Evolutionary conservation across 2,888 invertebrate genomes (phyloP), one percentile per base, ranked within the genome.

Genomic region (Steinernema hermaphroditum): DNA sequence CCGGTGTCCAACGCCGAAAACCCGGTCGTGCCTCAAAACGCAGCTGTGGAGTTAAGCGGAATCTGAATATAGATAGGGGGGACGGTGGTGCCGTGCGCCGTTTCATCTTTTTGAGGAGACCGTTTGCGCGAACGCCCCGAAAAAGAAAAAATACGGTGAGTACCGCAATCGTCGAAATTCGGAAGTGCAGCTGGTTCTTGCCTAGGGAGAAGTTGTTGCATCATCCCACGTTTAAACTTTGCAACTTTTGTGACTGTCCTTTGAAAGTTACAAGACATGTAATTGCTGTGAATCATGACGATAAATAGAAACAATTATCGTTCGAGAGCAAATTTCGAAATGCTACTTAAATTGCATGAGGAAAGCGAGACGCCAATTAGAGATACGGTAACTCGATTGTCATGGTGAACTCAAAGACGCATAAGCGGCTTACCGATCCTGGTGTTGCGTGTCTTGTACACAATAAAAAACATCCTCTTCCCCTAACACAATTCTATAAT

Each of bases 1-100:
- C 37, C 6, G 37, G 37, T 12, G 37, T 8, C 6, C 37, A 37
- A n/a, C n/a, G n/a, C n/a, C n/a, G n/a, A n/a, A n/a, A n/a, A n/a
- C n/a, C 37, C 6, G 37, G 12, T 12, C 37, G 37, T 37, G 37
- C 37, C 22, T 50, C 50, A 2, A 12, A n/a, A 50, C 50, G 50
- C 62, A 62, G 62, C 62, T 62, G 62, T 27, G 29, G 62, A 29
- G 27, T 27, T 62, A 16, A 29, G 62, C 16, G 14, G 14, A 62
- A 34, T 62, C 62, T 32, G 62, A 16, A 1, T 32, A 16, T 6
- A 46, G 16, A 46, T 19, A n/a, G n/a, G n/a, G 46, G 46, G 46
- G 16, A 29, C 16, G 9, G 12, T 19, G 6, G 62, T 62, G 29
- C 50, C 34, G 27, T 14, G 16, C 34, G 29, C 62, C 62, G 62